These are phyloP conservation scores for Peromyscus eremicus DNA, from an alignment of 2,797 vertebrate genomes.

Conservation along the genomic window DNA sequence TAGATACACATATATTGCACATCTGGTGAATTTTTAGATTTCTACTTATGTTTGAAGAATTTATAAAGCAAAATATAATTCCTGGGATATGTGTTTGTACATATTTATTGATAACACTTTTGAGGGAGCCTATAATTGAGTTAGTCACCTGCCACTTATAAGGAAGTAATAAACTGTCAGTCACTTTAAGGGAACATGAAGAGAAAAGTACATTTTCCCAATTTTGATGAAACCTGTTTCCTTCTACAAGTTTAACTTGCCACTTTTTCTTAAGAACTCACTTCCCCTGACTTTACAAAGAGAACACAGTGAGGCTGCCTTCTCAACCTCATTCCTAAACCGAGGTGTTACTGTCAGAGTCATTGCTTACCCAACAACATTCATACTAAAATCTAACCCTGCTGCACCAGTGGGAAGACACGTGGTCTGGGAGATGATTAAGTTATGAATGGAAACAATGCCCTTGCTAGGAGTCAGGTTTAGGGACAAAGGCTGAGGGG, in stretches of 20 bases:
- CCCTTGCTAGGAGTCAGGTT: background rate
- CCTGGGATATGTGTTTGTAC: background rate
- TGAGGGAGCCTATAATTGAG: background rate
- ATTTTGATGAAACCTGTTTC: background rate
- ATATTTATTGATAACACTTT: background rate
- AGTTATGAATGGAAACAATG: too few relatives aligned
- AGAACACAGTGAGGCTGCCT: background rate
- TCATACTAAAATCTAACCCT: background rate
- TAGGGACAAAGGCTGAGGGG: background rate
- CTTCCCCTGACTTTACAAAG: background rate
- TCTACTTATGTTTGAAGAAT: background rate
- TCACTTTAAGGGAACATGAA: background rate
- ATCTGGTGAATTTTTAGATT: slow-evolving; percentile 1
- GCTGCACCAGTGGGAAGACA: background rate
- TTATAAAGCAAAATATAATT: slow-evolving; percentile 24
- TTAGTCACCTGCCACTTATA: background rate
- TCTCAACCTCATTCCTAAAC: background rate
- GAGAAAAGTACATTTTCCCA: background rate
- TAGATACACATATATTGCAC: background rate
- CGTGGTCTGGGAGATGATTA: background rate
- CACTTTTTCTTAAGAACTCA: background rate
- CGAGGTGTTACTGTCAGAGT: background rate
- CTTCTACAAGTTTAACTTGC: background rate
- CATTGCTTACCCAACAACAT: background rate
- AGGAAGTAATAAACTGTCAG: background rate